These are phyloP conservation scores for Pachyseris speciosa DNA, from an alignment of 64 coral and sea anemone genomes.

Conservation along the genomic window DNA sequence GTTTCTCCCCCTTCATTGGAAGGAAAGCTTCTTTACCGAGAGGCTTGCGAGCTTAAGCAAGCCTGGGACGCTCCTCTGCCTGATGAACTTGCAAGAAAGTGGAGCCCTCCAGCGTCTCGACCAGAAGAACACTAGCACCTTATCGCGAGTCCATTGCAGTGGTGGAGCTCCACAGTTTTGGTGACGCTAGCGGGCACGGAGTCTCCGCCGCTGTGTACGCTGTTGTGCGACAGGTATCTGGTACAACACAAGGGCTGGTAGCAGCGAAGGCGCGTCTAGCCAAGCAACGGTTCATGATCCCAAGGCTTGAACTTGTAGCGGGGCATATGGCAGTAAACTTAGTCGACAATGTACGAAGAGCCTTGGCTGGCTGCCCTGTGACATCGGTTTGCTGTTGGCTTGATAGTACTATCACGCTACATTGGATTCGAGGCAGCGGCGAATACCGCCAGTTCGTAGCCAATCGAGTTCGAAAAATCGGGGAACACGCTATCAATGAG, in stretches of 20 bases:
- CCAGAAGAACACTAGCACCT: background rate
- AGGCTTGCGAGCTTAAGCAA: background rate
- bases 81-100: background rate
- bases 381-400: conserved; percentile 25
- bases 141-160: background rate
- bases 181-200: conserved; percentile 1
- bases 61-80: conserved; percentile 12
- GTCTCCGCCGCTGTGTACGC: conserved; percentile 12
- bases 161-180: background rate
- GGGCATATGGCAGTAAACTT: conserved; percentile 49
- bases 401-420: conserved; percentile 42
- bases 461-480: conserved; percentile 44
- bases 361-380: conserved; percentile 22
- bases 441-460: conserved; percentile 62
- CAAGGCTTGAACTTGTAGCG: conserved; percentile 37
- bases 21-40: conserved; percentile 4
- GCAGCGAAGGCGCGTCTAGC: conserved; percentile 45
- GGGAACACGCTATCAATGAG: background rate
- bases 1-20: background rate
- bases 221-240: background rate
- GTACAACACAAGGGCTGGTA: conserved; percentile 13
- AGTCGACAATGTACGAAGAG: background rate
- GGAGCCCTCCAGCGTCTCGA: background rate
- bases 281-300: conserved; percentile 44
- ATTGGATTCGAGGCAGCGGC: conserved; percentile 50